Percentiles rank a stretch among this genome's conserved stretches.
phyloP scores from a whole-genome alignment of 2,113 vertebrate species.

The Microcebus ravelobensis region DNA sequence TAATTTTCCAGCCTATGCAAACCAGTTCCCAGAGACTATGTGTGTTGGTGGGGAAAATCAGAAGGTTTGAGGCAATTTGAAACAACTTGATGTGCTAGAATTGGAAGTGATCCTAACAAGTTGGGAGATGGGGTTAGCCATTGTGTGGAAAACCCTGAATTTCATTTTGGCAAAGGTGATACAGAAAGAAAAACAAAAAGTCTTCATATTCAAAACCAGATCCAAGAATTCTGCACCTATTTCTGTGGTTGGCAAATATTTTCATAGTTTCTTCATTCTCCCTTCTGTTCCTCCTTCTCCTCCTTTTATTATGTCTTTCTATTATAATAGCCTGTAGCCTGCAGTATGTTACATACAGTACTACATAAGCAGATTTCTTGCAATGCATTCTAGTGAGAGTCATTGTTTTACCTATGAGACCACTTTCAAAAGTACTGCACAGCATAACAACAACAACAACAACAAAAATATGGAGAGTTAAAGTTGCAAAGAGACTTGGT shows the following conservation, averaged over 20 bases:
- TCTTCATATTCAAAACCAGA: background rate
- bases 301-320: background rate
- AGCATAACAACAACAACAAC: background rate
- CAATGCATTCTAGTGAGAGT: background rate
- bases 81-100: conserved; percentile 22
- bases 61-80: background rate
- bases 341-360: background rate
- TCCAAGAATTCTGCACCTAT: background rate
- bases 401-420: background rate
- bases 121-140: background rate
- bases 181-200: background rate
- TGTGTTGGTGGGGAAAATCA: background rate
- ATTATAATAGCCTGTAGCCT: background rate
- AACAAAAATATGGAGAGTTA: background rate
- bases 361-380: background rate
- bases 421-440: background rate
- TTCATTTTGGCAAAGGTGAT: background rate
- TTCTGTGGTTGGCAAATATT: background rate
- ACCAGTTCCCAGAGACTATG: background rate
- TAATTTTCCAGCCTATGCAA: background rate
- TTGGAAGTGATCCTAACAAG: background rate
- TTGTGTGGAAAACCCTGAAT: conserved; percentile 5
- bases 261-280: background rate
- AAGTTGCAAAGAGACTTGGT: background rate
- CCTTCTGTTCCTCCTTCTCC: background rate